phyloP scores from a whole-genome alignment of 2,113 vertebrate species.

The Salvelinus fontinalis region DNA sequence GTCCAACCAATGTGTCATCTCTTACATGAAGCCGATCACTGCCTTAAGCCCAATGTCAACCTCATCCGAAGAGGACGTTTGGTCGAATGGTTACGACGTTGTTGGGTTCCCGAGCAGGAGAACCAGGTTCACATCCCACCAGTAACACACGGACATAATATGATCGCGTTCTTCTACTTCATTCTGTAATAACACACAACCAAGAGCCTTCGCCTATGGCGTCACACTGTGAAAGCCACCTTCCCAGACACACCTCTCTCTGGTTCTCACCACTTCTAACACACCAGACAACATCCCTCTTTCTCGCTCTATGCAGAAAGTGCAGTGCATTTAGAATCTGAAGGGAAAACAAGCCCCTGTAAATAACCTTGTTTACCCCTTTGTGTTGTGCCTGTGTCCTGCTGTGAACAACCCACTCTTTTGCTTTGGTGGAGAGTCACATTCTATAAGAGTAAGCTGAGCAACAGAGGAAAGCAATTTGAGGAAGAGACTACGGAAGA shows the following conservation, averaged over 20 bases:
- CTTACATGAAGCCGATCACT: neutral
- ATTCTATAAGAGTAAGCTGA: slow-evolving; percentile 27
- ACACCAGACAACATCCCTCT: neutral
- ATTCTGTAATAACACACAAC: neutral
- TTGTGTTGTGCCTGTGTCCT: slow-evolving; percentile 49
- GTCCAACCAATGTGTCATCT: neutral
- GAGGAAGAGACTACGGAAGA: slow-evolving; percentile 8
- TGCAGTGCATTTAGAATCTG: neutral
- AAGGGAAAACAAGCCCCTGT: slow-evolving; percentile 42
- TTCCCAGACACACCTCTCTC: slow-evolving; percentile 1
- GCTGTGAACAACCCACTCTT: slow-evolving; percentile 39
- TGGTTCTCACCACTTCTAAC: neutral
- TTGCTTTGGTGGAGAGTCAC: slow-evolving; percentile 46
- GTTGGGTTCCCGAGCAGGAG: no score
- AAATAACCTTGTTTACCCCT: slow-evolving; percentile 61
- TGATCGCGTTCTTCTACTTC: neutral
- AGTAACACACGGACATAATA: no score
- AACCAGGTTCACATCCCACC: no score
- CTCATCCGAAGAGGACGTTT: no score
- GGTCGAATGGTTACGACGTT: no score
- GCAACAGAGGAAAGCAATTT: neutral
- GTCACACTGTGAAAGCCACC: slow-evolving; percentile 1
- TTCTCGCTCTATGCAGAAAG: neutral
- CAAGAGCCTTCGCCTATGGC: neutral
- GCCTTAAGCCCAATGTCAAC: neutral